Percentiles rank a stretch among this genome's conserved stretches.
Conservation (phyloP, 1,140 invertebrate genomes). For the Mizuhopecten yessoensis region DNA sequence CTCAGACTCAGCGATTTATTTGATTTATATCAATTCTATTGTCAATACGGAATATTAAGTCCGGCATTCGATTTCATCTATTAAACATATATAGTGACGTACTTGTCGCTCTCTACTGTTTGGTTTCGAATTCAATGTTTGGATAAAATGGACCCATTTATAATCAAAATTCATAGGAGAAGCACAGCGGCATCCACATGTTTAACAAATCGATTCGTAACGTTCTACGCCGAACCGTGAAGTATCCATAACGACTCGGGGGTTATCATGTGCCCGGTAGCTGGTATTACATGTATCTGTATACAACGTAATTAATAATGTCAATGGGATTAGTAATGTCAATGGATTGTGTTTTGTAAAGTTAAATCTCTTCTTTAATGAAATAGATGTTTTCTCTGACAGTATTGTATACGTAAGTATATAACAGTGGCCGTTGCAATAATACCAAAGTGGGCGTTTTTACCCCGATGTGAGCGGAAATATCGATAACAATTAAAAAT, state of each 20-base stretch:
- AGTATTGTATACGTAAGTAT: too few relatives aligned
- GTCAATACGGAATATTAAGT: conserved; percentile 12
- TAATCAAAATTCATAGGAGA: neutral
- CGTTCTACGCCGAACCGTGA: neutral
- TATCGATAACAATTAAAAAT: too few relatives aligned
- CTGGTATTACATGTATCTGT: too few relatives aligned
- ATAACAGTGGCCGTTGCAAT: too few relatives aligned
- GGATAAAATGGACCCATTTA: neutral
- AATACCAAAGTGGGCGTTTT: too few relatives aligned
- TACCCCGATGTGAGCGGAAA: too few relatives aligned
- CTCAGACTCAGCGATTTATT: neutral
- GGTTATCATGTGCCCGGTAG: too few relatives aligned
- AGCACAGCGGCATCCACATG: neutral
- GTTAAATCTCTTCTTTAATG: too few relatives aligned
- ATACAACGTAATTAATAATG: too few relatives aligned
- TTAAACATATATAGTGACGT: neutral
- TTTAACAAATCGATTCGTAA: neutral
- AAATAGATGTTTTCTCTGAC: too few relatives aligned
- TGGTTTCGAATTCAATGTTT: neutral
- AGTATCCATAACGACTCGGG: neutral
- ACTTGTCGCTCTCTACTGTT: neutral
- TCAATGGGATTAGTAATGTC: too few relatives aligned
- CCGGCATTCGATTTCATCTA: conserved; percentile 23
- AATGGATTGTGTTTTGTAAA: too few relatives aligned
- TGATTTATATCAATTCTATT: conserved; percentile 29